phyloP scores from a whole-genome alignment of 2,113 vertebrate species.

The Agelaius phoeniceus region DNA sequence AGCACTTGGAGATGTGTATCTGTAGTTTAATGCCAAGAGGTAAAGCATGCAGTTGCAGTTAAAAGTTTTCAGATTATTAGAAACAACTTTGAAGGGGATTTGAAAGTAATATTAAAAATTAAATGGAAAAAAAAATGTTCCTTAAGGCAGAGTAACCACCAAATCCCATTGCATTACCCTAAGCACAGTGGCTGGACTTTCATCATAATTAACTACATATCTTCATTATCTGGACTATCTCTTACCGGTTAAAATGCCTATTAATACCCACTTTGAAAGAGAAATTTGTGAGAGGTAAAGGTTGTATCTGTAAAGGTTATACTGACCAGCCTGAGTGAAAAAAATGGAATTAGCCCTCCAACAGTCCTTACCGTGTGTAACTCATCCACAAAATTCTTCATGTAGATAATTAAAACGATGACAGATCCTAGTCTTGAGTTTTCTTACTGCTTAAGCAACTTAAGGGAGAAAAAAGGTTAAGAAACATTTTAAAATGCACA shows the following conservation, averaged over 20 bases:
- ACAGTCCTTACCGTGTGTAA: neutral
- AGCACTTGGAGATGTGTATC: neutral
- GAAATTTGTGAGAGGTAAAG: neutral
- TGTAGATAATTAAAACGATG: neutral
- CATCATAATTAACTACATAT: constrained; percentile 18
- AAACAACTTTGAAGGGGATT: constrained; percentile 40
- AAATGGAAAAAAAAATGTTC: constrained; percentile 17
- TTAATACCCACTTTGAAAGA: constrained; percentile 15
- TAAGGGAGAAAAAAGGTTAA: neutral
- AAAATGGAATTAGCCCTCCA: constrained; percentile 5
- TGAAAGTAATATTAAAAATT: constrained; percentile 62
- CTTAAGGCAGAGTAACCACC: constrained; percentile 35
- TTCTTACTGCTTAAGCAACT: neutral
- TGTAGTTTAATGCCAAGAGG: neutral
- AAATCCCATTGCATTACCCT: constrained; percentile 6
- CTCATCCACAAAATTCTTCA: neutral
- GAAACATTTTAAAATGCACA: neutral
- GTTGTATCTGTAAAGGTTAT: neutral
- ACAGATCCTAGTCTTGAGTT: neutral
- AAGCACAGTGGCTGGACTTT: neutral
- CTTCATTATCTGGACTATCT: constrained; percentile 15
- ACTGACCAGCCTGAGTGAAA: neutral
- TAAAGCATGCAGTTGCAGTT: neutral
- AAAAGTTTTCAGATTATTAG: constrained; percentile 31
- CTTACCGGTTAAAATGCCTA: constrained; percentile 12